phyloP scores from a whole-genome alignment of 2,113 vertebrate genomes.

The Pipa parva region DNA sequence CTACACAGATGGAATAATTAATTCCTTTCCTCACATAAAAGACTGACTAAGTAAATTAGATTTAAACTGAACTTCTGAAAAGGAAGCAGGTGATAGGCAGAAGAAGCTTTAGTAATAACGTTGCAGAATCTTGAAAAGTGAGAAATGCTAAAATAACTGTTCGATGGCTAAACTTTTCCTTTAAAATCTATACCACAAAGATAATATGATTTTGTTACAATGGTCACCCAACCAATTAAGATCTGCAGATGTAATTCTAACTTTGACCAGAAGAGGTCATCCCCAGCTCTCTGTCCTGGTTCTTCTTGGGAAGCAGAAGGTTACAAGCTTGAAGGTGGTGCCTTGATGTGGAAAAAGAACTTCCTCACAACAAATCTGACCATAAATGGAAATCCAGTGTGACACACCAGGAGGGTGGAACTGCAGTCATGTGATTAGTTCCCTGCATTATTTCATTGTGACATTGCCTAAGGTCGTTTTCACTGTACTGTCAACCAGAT shows the following conservation, averaged over 20 bases:
- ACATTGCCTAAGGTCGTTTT: slow-evolving; percentile 38
- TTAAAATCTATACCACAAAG: too few species aligned
- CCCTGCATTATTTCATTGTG: slow-evolving; percentile 6
- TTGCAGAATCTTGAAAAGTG: too few species aligned
- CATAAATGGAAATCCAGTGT: slow-evolving; percentile 43
- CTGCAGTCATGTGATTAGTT: slow-evolving; percentile 42
- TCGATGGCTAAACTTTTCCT: too few species aligned
- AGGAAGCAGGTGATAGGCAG: too few species aligned
- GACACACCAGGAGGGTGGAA: slow-evolving; percentile 11
- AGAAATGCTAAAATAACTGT: too few species aligned
- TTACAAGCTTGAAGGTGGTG: not conserved
- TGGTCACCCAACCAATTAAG: too few species aligned
- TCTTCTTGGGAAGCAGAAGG: not conserved
- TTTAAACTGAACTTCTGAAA: too few species aligned
- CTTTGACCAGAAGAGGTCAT: slow-evolving; percentile 27
- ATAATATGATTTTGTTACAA: too few species aligned
- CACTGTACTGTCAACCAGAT: not conserved
- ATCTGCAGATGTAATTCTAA: not conserved
- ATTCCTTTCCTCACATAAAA: too few species aligned
- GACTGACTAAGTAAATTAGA: too few species aligned
- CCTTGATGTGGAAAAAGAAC: not conserved
- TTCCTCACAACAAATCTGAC: slow-evolving; percentile 10
- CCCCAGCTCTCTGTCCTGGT: not conserved
- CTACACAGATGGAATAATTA: too few species aligned
- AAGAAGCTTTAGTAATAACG: too few species aligned